A percentile compares a stretch with the other conserved stretches of the same genome.
These are phyloP conservation scores for Torymus tubicola DNA, from an alignment of 2,888 invertebrate species.

Conservation along the genomic window DNA sequence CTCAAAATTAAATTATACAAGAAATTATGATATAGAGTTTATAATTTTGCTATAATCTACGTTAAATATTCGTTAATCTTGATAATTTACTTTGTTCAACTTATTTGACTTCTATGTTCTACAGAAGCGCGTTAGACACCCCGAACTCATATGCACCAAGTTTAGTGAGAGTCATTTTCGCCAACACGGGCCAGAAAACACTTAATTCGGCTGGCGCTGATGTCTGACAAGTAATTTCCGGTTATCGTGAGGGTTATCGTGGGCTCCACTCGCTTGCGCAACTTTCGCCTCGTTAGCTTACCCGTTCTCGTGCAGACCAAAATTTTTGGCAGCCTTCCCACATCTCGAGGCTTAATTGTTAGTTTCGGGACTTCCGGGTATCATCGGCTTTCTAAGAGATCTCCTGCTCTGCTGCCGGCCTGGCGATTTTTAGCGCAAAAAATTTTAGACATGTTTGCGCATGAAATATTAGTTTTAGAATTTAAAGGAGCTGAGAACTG, in stretches of 20 bases:
- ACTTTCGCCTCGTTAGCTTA: slow-evolving; percentile 65
- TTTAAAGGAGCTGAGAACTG: background rate
- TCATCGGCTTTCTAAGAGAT: slow-evolving; percentile 49
- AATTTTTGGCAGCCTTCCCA: slow-evolving; percentile 51
- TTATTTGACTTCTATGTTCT: slow-evolving; percentile 35
- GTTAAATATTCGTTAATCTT: slow-evolving; percentile 1
- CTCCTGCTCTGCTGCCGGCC: too few species aligned
- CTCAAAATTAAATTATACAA: too few species aligned
- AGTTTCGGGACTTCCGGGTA: slow-evolving; percentile 50
- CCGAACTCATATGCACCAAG: too few species aligned
- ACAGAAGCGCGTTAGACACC: background rate
- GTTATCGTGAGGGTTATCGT: slow-evolving; percentile 64
- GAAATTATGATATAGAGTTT: too few species aligned
- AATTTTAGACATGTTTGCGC: too few species aligned
- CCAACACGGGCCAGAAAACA: slow-evolving; percentile 66
- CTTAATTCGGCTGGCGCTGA: slow-evolving; percentile 66
- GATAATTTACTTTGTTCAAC: slow-evolving; percentile 28
- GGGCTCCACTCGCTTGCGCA: slow-evolving; percentile 44
- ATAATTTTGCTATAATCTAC: too few species aligned
- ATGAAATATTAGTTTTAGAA: background rate
- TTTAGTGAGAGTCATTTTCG: slow-evolving; percentile 61
- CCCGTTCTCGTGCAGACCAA: background rate
- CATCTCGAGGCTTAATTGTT: slow-evolving; percentile 54
- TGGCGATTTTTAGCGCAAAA: slow-evolving; percentile 28
- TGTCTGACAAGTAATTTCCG: slow-evolving; percentile 72